Percentiles rank a stretch among this genome's conserved stretches.
Conservation (phyloP, 2,113 vertebrate genomes). For the Tyto alba region DNA sequence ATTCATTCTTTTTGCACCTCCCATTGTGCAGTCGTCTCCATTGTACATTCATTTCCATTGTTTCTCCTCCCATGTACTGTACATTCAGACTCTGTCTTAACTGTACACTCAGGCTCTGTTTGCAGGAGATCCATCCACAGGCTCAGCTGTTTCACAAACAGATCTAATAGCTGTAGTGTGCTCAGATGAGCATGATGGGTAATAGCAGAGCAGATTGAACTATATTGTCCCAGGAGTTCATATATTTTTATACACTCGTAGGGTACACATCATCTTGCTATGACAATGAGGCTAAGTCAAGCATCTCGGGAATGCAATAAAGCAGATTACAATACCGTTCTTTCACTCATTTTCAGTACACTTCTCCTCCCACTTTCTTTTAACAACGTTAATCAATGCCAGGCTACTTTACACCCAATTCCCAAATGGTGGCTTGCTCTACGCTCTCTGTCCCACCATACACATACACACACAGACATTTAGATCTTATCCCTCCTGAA, state of each 20-base stretch:
- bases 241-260: conserved; percentile 69
- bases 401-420: not conserved
- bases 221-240: conserved; percentile 69
- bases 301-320: conserved; percentile 59
- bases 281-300: conserved; percentile 68
- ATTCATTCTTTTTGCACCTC: conserved; percentile 28
- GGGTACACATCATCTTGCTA: conserved; percentile 64
- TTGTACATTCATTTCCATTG: conserved; percentile 29
- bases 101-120: not conserved
- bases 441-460: not conserved
- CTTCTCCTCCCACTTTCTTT: conserved; percentile 50
- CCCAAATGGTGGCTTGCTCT: not conserved
- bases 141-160: conserved; percentile 66
- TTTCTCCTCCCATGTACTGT: conserved; percentile 13
- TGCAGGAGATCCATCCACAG: conserved; percentile 51
- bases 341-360: conserved; percentile 60
- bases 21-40: not conserved
- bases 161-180: conserved; percentile 65
- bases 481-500: not conserved
- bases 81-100: conserved; percentile 44
- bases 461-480: not conserved
- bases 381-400: conserved; percentile 15
- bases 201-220: conserved; percentile 67
- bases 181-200: conserved; percentile 64
- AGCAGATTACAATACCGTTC: conserved; percentile 56